These are phyloP conservation scores for Paelopatides confundens DNA, from an alignment of 53 echinoderm and acorn worm species.

Conservation along the genomic window DNA sequence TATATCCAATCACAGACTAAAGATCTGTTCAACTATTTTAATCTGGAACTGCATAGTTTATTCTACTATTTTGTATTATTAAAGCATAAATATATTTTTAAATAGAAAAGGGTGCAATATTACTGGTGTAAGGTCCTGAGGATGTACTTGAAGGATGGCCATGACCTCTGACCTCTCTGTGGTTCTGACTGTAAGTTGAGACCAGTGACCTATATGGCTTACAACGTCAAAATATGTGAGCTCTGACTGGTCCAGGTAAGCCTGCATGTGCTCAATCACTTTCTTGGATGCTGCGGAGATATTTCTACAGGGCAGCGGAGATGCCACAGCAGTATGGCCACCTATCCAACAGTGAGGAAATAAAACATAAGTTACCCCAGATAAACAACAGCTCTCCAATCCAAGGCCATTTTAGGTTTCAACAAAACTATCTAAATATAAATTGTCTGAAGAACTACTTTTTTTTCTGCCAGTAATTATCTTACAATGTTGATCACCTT, in stretches of 20 bases:
- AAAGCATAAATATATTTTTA: too few species aligned
- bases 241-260: conserved; percentile 75
- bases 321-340: conserved; percentile 82
- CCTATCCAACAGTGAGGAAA: not conserved
- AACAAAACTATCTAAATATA: too few species aligned
- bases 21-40: too few species aligned
- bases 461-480: too few species aligned
- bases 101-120: not conserved
- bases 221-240: conserved; percentile 71
- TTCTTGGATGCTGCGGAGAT: conserved; percentile 70
- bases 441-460: too few species aligned
- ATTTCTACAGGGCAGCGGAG: conserved; percentile 72
- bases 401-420: too few species aligned
- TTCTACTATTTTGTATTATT: too few species aligned
- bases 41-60: too few species aligned
- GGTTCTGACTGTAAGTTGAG: conserved; percentile 83
- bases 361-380: too few species aligned
- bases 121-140: conserved; percentile 77
- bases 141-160: conserved; percentile 85
- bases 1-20: too few species aligned
- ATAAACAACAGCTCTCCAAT: too few species aligned
- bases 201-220: conserved; percentile 86
- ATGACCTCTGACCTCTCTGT: conserved; percentile 74
- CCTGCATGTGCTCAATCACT: conserved; percentile 79
- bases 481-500: too few species aligned